Percentiles rank a stretch among this genome's conserved stretches.
phyloP scores from a whole-genome alignment of 2,888 invertebrate species.

The Sminthurides aquaticus region DNA sequence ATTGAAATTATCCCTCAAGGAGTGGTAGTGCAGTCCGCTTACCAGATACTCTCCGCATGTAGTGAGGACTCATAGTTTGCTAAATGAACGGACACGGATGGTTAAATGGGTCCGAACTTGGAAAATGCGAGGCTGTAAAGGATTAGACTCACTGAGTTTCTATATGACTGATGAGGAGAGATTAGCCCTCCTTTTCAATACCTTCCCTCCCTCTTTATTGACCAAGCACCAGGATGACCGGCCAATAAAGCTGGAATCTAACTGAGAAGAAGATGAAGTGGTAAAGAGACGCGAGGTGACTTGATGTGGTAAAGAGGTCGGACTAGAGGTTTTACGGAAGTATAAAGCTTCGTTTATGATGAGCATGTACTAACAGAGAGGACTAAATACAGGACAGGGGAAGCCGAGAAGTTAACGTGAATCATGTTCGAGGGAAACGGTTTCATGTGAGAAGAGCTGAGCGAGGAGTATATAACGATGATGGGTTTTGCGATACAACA shows the following conservation, averaged over 20 bases:
- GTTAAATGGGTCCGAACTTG: too few species aligned
- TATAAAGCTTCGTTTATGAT: too few species aligned
- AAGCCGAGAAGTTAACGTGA: neutral
- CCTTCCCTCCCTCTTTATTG: too few species aligned
- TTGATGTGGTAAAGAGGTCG: neutral
- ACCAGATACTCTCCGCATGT: too few species aligned
- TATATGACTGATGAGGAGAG: too few species aligned
- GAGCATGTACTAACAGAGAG: neutral
- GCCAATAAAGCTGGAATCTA: neutral
- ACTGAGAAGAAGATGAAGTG: neutral
- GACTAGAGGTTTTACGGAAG: neutral
- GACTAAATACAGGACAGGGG: neutral
- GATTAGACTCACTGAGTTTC: too few species aligned
- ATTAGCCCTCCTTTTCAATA: too few species aligned
- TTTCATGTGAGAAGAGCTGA: neutral
- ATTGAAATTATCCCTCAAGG: too few species aligned
- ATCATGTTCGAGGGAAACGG: neutral
- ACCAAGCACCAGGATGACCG: neutral
- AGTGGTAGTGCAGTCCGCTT: too few species aligned
- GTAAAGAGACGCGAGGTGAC: neutral
- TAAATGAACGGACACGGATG: too few species aligned
- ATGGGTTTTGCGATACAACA: neutral
- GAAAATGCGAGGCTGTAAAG: too few species aligned
- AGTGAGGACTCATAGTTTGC: too few species aligned
- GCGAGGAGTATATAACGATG: neutral